Conservation (phyloP, 2,113 vertebrate genomes). For the Delphinus delphis region DNA sequence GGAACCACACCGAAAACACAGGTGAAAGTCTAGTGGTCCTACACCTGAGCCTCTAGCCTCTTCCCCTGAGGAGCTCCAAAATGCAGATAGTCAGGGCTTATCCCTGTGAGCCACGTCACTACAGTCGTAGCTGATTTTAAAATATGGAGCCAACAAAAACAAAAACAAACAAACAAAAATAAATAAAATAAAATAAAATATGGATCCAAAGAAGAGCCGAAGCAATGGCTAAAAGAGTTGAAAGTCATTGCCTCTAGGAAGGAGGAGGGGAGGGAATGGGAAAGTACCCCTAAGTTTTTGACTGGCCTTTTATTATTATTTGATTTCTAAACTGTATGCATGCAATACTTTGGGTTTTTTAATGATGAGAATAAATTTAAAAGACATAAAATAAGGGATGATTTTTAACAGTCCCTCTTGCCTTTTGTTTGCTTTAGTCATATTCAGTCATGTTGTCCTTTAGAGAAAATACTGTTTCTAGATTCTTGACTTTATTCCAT, state of each 20-base stretch:
- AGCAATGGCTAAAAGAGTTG: not conserved
- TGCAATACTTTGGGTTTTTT: not conserved
- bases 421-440: not conserved
- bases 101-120: not conserved
- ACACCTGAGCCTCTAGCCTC: not conserved
- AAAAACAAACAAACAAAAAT: too few species aligned
- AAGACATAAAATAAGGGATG: not conserved
- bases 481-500: not conserved
- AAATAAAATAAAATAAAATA: not conserved
- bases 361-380: not conserved
- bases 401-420: not conserved
- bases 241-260: not conserved
- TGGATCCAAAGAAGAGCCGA: not conserved
- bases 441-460: not conserved
- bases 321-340: not conserved
- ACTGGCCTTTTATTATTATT: not conserved
- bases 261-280: not conserved
- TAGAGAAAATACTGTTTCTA: slow-evolving; percentile 33
- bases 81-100: not conserved
- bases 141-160: not conserved
- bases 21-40: not conserved
- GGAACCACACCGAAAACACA: not conserved
- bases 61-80: not conserved
- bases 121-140: not conserved
- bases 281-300: not conserved